Evolutionary conservation across 2,797 vertebrate genomes (phyloP).

Genomic region (Chaetodon trifasciatus): DNA sequence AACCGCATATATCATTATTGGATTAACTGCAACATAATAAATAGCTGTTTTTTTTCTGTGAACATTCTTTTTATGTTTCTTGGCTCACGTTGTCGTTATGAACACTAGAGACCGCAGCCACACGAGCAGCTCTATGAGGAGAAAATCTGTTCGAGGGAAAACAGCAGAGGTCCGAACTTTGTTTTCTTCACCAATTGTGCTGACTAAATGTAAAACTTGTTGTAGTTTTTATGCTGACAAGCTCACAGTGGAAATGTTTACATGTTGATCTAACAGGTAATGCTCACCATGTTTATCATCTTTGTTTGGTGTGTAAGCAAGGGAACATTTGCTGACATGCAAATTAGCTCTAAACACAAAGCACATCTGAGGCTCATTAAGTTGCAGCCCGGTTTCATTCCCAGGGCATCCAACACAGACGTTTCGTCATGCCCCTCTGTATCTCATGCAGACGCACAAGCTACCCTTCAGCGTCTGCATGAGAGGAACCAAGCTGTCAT

Average conservation of each 20-base stretch:
- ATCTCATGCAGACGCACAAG: too few species aligned
- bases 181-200: neutral
- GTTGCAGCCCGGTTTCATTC: too few species aligned
- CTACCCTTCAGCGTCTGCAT: too few species aligned
- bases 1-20: neutral
- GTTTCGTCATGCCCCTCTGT: too few species aligned
- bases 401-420: too few species aligned
- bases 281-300: neutral
- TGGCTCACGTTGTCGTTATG: neutral
- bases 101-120: neutral
- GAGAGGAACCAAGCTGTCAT: too few species aligned
- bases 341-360: neutral
- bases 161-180: neutral
- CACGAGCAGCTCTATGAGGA: neutral
- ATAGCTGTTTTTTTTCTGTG: neutral
- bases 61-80: neutral
- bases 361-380: neutral
- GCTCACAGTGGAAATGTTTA: neutral
- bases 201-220: neutral
- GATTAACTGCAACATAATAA: slow-evolving; percentile 11
- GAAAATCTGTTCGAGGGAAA: neutral
- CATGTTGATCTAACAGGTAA: neutral
- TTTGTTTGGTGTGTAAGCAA: neutral
- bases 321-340: neutral
- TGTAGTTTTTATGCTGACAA: neutral